These are phyloP conservation scores for Furcifer pardalis DNA, from an alignment of 2,797 vertebrate genomes.

Conservation along the genomic window DNA sequence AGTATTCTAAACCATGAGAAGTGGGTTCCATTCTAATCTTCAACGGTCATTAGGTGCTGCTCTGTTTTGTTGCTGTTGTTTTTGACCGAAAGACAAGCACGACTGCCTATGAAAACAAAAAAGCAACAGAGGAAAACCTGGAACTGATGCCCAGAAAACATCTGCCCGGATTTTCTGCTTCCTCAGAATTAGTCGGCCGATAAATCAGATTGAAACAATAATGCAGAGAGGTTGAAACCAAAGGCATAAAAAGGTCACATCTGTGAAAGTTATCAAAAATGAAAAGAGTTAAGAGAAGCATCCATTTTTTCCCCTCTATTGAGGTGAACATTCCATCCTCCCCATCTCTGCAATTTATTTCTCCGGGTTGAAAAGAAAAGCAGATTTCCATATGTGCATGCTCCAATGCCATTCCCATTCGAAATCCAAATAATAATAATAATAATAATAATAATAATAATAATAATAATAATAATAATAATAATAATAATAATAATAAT, in stretches of 20 bases:
- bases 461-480: slow-evolving; percentile 29
- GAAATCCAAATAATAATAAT: slow-evolving; percentile 56
- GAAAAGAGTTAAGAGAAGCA: slow-evolving; percentile 48
- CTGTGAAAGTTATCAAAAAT: slow-evolving; percentile 68
- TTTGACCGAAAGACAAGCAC: background rate
- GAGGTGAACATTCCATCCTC: slow-evolving; percentile 52
- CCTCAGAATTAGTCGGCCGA: slow-evolving; percentile 60
- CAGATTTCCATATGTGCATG: slow-evolving; percentile 55
- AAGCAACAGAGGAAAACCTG: background rate
- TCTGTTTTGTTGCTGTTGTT: background rate
- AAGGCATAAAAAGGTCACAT: slow-evolving; percentile 64
- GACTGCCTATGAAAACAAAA: background rate
- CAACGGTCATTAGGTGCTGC: background rate
- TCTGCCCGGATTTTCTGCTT: slow-evolving; percentile 55
- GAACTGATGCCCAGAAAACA: slow-evolving; percentile 47
- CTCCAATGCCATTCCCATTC: slow-evolving; percentile 46
- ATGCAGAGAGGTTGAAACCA: slow-evolving; percentile 49
- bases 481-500: slow-evolving; percentile 47
- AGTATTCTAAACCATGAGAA: too few relatives aligned
- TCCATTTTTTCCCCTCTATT: slow-evolving; percentile 59
- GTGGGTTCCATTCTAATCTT: background rate
- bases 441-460: slow-evolving; percentile 27
- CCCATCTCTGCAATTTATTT: slow-evolving; percentile 55
- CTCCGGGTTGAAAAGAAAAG: slow-evolving; percentile 53
- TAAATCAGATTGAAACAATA: slow-evolving; percentile 71